Evolutionary conservation across 1,140 invertebrate species (phyloP).

Genomic region (Acarapis woodi): DNA sequence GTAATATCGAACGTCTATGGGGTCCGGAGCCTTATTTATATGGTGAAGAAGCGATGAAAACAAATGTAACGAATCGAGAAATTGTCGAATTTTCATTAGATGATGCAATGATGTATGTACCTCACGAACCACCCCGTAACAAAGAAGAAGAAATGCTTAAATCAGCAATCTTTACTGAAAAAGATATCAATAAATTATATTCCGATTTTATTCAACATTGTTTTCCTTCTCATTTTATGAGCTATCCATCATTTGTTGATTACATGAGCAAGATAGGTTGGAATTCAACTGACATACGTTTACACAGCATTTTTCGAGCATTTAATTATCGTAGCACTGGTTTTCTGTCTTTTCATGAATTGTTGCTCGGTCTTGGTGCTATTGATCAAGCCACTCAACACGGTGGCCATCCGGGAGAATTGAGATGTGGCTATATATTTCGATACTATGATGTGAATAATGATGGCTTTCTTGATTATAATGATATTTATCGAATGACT

Average conservation of each 20-base stretch:
- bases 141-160: slow-evolving; percentile 7
- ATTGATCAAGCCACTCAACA: slow-evolving; percentile 24
- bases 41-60: background rate
- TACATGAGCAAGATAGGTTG: slow-evolving; percentile 7
- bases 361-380: slow-evolving; percentile 22
- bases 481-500: slow-evolving; percentile 1
- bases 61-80: background rate
- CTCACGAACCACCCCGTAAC: slow-evolving; percentile 4
- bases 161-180: slow-evolving; percentile 1
- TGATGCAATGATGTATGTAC: slow-evolving; percentile 2
- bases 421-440: slow-evolving; percentile 26
- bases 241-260: slow-evolving; percentile 1
- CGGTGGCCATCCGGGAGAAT: slow-evolving; percentile 24
- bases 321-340: slow-evolving; percentile 5
- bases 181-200: slow-evolving; percentile 6
- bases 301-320: slow-evolving; percentile 3
- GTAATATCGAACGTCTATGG: slow-evolving; percentile 5
- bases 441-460: slow-evolving; percentile 22
- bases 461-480: slow-evolving; percentile 17
- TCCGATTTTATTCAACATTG: slow-evolving; percentile 8
- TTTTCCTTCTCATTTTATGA: slow-evolving; percentile 5
- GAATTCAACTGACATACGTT: background rate
- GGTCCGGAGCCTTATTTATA: slow-evolving; percentile 3
- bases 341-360: slow-evolving; percentile 19
- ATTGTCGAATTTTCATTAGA: slow-evolving; percentile 4